A percentile compares a stretch with the other conserved stretches of the same genome.
phyloP scores from a whole-genome alignment of 2,113 vertebrate genomes.

The Centrocercus urophasianus region DNA sequence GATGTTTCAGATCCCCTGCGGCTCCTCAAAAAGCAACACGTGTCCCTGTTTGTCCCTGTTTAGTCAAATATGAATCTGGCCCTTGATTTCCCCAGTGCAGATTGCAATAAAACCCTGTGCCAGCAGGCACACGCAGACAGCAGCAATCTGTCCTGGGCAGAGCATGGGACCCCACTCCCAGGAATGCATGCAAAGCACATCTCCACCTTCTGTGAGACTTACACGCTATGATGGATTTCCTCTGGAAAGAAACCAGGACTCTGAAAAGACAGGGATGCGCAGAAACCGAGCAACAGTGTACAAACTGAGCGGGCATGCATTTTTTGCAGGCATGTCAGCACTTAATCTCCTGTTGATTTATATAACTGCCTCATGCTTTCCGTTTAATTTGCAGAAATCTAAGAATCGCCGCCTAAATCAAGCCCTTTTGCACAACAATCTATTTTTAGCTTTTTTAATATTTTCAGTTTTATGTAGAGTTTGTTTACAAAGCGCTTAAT shows the following conservation, averaged over 20 bases:
- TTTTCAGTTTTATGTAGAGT: not conserved
- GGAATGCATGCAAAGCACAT: not conserved
- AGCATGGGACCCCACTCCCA: not conserved
- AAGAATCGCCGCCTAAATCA: not conserved
- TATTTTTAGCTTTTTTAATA: not conserved
- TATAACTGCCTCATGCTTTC: not conserved
- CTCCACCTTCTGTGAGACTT: not conserved
- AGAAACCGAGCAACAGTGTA: not conserved
- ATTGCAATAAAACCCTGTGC: not conserved
- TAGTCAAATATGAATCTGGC: not conserved
- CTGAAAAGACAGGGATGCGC: too few species aligned
- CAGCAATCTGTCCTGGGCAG: not conserved
- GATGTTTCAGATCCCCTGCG: not conserved
- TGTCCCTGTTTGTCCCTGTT: not conserved
- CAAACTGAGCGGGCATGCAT: not conserved
- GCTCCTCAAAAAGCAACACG: not conserved
- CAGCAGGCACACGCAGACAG: not conserved
- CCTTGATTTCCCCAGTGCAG: not conserved
- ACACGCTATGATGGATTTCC: not conserved
- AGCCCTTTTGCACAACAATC: not conserved
- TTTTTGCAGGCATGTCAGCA: conserved; percentile 2
- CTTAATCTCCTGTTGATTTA: not conserved
- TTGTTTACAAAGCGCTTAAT: not conserved
- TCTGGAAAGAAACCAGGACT: not conserved
- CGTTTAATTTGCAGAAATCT: not conserved